phyloP scores from a whole-genome alignment of 1,140 invertebrate species.

The Heliconius hermathena region DNA sequence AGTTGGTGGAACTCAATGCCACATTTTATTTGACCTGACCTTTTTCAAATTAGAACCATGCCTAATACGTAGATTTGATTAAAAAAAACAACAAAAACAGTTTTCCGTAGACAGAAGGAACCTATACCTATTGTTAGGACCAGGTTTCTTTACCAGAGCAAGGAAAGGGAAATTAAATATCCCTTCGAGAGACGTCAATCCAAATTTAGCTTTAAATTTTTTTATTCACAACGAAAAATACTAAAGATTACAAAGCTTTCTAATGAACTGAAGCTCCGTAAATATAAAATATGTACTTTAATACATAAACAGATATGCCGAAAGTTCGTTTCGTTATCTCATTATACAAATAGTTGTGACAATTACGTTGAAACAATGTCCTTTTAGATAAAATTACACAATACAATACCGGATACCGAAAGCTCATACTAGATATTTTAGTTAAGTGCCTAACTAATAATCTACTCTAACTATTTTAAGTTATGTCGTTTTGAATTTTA shows the following conservation, averaged over 20 bases:
- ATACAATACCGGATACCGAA: constrained; percentile 1
- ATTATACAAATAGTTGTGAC: background rate
- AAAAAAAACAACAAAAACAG: no score
- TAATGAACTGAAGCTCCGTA: background rate
- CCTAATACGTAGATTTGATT: no score
- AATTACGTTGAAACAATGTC: constrained; percentile 6
- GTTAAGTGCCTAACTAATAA: background rate
- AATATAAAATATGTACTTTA: background rate
- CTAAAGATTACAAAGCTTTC: background rate
- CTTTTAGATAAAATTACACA: constrained; percentile 13
- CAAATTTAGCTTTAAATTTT: no score
- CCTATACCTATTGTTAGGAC: no score
- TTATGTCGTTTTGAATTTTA: background rate
- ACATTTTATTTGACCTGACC: no score
- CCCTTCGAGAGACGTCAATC: no score
- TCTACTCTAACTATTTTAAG: background rate
- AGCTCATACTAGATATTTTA: background rate
- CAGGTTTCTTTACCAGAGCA: no score
- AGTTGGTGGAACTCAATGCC: no score
- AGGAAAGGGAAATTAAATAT: no score
- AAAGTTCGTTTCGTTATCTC: background rate
- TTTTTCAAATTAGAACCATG: no score
- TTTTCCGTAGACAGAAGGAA: no score
- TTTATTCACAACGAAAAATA: background rate
- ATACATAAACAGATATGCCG: background rate